Conservation (phyloP, 2,113 vertebrate genomes). For the Strigops habroptila region DNA sequence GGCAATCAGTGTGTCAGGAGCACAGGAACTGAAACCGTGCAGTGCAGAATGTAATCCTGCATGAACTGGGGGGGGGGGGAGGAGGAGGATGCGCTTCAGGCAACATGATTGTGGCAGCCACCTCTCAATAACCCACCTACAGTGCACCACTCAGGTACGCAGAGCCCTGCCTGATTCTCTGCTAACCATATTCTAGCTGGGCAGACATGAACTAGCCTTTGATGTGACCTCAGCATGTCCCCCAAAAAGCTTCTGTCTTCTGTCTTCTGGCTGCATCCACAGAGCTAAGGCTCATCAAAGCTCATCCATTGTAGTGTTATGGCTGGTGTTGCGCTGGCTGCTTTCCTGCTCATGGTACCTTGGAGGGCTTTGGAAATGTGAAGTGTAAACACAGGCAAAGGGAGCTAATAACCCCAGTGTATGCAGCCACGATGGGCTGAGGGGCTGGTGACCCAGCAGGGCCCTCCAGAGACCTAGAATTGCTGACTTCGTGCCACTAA, state of each 20-base stretch:
- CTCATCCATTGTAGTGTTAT: not conserved
- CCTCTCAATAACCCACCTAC: not conserved
- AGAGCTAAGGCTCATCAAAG: not conserved
- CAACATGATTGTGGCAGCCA: not conserved
- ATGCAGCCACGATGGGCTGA: not conserved
- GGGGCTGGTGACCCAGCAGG: not conserved
- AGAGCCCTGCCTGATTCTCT: not conserved
- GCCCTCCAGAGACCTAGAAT: not conserved
- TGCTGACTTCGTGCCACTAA: not conserved
- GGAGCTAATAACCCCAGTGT: not conserved
- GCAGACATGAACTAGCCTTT: not conserved
- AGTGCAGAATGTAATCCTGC: not conserved
- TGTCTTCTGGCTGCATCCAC: not conserved
- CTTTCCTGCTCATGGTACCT: not conserved
- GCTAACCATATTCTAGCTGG: not conserved
- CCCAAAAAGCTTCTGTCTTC: not conserved
- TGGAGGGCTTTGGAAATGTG: not conserved
- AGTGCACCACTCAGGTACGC: not conserved
- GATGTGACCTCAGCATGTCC: not conserved
- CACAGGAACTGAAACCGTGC: rapidly evolving
- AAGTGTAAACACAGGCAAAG: not conserved
- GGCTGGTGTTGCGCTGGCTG: not conserved
- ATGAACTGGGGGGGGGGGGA: not conserved
- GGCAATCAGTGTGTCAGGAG: not conserved
- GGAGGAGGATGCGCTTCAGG: not conserved